phyloP scores from a whole-genome alignment of 2,888 invertebrate genomes.

The Heteropelma amictum region DNA sequence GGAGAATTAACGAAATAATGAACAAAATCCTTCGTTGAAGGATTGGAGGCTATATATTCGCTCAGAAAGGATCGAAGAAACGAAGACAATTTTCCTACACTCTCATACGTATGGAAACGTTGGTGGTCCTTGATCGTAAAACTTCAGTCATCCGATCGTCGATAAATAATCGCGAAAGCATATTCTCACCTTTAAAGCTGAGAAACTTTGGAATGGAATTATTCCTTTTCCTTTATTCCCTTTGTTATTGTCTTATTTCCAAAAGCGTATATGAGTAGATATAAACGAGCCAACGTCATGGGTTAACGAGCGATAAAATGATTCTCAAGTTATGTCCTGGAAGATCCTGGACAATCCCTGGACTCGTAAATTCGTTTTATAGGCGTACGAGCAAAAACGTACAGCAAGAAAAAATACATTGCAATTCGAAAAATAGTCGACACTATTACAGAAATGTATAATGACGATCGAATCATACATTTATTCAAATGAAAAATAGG shows the following conservation, averaged over 20 bases:
- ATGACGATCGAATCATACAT: no score
- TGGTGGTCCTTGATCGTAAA: no score
- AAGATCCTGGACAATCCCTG: constrained; percentile 57
- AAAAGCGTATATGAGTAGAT: no score
- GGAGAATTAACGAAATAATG: background rate
- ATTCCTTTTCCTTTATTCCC: background rate
- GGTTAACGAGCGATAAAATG: constrained; percentile 66
- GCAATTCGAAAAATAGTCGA: constrained; percentile 10
- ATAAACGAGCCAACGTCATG: constrained; percentile 40
- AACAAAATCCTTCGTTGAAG: background rate
- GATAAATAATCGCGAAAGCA: no score
- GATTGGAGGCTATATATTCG: no score
- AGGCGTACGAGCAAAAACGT: constrained; percentile 38
- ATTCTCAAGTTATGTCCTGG: constrained; percentile 59
- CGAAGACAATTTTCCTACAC: background rate
- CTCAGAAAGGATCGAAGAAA: background rate
- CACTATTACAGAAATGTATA: background rate
- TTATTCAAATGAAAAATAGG: no score
- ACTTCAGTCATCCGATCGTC: no score
- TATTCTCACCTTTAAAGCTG: no score
- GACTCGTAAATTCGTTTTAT: constrained; percentile 63
- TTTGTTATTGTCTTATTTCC: background rate
- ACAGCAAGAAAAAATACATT: constrained; percentile 3
- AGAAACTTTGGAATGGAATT: background rate
- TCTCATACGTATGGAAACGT: no score